These are phyloP conservation scores for Monodelphis domestica DNA, from an alignment of 2,797 vertebrate species.

Conservation along the genomic window DNA sequence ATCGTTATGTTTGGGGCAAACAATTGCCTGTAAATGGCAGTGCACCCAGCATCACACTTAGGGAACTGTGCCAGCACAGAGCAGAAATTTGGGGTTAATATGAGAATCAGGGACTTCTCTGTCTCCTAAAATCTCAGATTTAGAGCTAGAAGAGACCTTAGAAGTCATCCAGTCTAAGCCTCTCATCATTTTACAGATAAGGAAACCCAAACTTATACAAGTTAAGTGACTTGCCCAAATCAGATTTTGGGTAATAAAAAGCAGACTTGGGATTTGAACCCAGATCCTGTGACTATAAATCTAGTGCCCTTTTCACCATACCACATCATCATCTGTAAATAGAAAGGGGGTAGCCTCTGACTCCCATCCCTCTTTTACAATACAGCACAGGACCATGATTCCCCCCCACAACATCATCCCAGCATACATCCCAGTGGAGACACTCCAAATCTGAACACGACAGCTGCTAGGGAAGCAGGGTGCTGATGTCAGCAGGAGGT, in stretches of 20 bases:
- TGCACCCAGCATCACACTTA: not conserved
- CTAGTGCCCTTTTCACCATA: not conserved
- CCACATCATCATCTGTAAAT: not conserved
- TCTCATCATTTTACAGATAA: not conserved
- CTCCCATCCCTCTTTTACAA: not conserved
- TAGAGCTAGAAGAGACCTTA: not conserved
- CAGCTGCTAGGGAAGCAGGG: not conserved
- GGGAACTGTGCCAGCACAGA: not conserved
- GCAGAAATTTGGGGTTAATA: not conserved
- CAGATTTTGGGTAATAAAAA: not conserved
- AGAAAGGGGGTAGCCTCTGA: not conserved
- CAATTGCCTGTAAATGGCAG: not conserved
- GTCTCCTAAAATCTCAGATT: not conserved
- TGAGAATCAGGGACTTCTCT: not conserved
- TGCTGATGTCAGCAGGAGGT: not conserved
- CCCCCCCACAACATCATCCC: not conserved
- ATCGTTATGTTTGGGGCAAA: not conserved
- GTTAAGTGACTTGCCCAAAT: not conserved
- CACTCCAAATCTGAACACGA: not conserved
- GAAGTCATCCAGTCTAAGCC: not conserved
- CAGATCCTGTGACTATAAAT: not conserved
- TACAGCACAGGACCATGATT: not conserved
- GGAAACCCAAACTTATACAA: slow-evolving; percentile 19
- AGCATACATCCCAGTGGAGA: not conserved
- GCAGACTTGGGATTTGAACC: slow-evolving; percentile 12